phyloP scores from a whole-genome alignment of 2,797 vertebrate genomes.

The Podarcis lilfordi region DNA sequence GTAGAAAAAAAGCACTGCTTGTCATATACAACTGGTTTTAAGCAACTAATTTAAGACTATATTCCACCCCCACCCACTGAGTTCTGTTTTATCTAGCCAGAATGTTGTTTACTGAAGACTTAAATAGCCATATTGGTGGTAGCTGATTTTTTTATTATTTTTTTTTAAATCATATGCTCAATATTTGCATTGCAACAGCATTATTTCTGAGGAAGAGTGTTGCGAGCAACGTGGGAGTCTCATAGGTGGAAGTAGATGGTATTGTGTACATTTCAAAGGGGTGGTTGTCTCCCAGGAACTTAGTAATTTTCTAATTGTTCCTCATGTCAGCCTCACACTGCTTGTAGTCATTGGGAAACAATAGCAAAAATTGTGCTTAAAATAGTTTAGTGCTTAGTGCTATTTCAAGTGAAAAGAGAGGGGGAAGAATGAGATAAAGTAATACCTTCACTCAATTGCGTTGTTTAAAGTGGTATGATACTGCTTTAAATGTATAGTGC shows the following conservation, averaged over 20 bases:
- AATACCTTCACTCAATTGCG: too few species aligned
- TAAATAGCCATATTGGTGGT: neutral
- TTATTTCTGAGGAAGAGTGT: neutral
- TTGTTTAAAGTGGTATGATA: too few species aligned
- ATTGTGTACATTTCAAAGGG: neutral
- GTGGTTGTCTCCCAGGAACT: constrained; percentile 4
- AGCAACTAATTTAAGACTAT: too few species aligned
- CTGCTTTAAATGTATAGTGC: too few species aligned
- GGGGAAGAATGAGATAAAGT: too few species aligned
- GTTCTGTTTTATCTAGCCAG: too few species aligned
- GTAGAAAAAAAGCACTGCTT: too few species aligned
- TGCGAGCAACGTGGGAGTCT: neutral
- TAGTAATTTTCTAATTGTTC: neutral
- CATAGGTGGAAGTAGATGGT: too few species aligned
- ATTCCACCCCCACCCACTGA: too few species aligned
- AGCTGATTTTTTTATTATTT: neutral
- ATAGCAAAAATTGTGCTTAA: neutral
- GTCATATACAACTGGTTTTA: too few species aligned
- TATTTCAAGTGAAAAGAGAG: too few species aligned
- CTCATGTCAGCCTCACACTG: neutral
- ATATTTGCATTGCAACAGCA: constrained; percentile 11
- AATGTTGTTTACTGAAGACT: neutral
- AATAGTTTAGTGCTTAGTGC: too few species aligned
- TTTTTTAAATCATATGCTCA: constrained; percentile 12
- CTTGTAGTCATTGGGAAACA: neutral